Evolutionary conservation across 2,888 invertebrate genomes (phyloP), one percentile per base, ranked within the genome.

Genomic region (Chymomyza amoena): DNA sequence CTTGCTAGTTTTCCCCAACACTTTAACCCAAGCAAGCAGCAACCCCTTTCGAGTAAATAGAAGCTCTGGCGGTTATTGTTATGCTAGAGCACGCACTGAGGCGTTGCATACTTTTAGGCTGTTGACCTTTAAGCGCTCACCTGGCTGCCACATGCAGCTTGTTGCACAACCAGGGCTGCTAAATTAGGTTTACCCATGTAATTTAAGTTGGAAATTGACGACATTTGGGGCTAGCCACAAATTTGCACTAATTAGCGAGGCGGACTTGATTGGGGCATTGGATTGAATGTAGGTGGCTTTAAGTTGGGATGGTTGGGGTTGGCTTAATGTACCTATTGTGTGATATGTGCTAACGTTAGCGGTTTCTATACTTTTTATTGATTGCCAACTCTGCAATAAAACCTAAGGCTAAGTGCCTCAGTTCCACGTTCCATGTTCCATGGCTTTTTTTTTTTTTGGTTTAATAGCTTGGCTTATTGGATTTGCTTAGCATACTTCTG

Each of bases 21-120:
- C 54, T 6, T 54, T 54, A n/a, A 54, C 13, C 13, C 39, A n/a
- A 54, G 16, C 54, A 54, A 18, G 25, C 59, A 57, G 25, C 57
- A 57, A 57, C 15, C 32, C 59, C 59, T n/a, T n/a, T 16, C 61
- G 20, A 15, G 51, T 60, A 51, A 52, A 36, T 66, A 15, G 77
- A 75, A 81, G 84, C 73, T 70, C 71, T 64, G 60, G 51, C 63
- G 67, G 64, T 25, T 64, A 73, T 75, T 81, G 72, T 75, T 69
- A 20, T 70, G 81, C 61, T 70, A 73, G 68, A 66, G 32, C 78
- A 80, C 76, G 80, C 79, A 80, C 77, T 80, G 67, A 15, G 70
- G 76, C 66, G 61, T 70, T 82, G 84, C 84, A 87, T 79, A 87
- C 79, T 88, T 88, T 87, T 72, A 82, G 89, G 90, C 84, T 87